Conservation (phyloP, 2,888 invertebrate genomes). For the Pristionchus arcanus region DNA sequence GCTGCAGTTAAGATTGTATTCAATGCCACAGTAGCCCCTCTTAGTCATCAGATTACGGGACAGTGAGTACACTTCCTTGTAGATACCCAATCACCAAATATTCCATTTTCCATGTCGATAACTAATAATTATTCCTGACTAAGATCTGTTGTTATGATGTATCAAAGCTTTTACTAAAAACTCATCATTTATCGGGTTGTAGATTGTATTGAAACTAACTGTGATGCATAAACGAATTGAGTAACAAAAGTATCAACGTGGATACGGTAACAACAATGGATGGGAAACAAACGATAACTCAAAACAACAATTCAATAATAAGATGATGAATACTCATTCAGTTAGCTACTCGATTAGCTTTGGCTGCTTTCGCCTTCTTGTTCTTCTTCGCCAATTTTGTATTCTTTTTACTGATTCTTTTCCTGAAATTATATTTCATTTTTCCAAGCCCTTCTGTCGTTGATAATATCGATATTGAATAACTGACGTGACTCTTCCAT, state of each 20-base stretch:
- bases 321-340: slow-evolving; percentile 31
- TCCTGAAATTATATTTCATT: background rate
- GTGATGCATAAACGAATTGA: slow-evolving; percentile 42
- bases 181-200: slow-evolving; percentile 38
- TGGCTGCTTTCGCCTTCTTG: slow-evolving; percentile 56
- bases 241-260: slow-evolving; percentile 43
- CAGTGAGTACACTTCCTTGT: background rate
- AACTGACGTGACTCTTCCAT: slow-evolving; percentile 54
- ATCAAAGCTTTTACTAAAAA: background rate
- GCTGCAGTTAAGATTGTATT: slow-evolving; percentile 22
- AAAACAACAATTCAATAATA: slow-evolving; percentile 39
- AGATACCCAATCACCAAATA: background rate
- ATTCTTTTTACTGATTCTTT: slow-evolving; percentile 45
- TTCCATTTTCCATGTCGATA: slow-evolving; percentile 21
- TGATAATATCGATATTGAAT: background rate
- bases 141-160: slow-evolving; percentile 36
- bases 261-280: slow-evolving; percentile 54
- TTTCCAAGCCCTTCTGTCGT: background rate
- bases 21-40: slow-evolving; percentile 9
- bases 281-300: slow-evolving; percentile 47
- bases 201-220: slow-evolving; percentile 44
- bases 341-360: slow-evolving; percentile 38
- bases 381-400: slow-evolving; percentile 56
- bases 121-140: background rate
- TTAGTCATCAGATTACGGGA: slow-evolving; percentile 41